Conservation (phyloP, 2,113 vertebrate genomes). For the Puntigrus tetrazona region DNA sequence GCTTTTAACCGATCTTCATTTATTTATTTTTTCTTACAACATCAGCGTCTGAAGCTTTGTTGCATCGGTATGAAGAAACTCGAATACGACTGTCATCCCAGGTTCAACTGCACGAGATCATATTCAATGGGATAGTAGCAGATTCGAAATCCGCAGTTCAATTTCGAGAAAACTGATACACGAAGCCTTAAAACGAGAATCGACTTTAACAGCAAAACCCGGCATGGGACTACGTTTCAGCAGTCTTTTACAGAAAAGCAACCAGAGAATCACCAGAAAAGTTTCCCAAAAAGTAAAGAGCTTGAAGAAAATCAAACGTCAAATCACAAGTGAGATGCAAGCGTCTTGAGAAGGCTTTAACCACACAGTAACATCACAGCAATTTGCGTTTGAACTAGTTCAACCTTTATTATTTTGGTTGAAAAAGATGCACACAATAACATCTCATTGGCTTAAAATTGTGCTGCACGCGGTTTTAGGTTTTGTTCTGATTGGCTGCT, state of each 20-base stretch:
- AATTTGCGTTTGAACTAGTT: too few relatives aligned
- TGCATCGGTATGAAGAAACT: not conserved
- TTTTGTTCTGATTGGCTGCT: not conserved
- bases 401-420: too few relatives aligned
- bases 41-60: constrained; percentile 30
- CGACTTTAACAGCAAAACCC: not conserved
- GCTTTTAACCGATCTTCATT: constrained; percentile 26
- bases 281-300: too few relatives aligned
- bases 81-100: not conserved
- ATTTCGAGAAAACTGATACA: not conserved
- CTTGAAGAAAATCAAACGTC: too few relatives aligned
- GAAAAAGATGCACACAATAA: too few relatives aligned
- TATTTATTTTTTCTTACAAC: constrained; percentile 9
- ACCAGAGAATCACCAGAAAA: too few relatives aligned
- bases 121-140: not conserved
- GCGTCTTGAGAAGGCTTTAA: too few relatives aligned
- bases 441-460: too few relatives aligned
- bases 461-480: not conserved
- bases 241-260: too few relatives aligned
- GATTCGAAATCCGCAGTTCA: not conserved
- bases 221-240: not conserved
- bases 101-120: constrained; percentile 5
- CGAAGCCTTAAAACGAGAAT: not conserved
- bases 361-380: too few relatives aligned
- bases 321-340: too few relatives aligned